A percentile compares a stretch with the other conserved stretches of the same genome.
Conservation (phyloP, 1,140 invertebrate genomes). For the Sitodiplosis mosellana region DNA sequence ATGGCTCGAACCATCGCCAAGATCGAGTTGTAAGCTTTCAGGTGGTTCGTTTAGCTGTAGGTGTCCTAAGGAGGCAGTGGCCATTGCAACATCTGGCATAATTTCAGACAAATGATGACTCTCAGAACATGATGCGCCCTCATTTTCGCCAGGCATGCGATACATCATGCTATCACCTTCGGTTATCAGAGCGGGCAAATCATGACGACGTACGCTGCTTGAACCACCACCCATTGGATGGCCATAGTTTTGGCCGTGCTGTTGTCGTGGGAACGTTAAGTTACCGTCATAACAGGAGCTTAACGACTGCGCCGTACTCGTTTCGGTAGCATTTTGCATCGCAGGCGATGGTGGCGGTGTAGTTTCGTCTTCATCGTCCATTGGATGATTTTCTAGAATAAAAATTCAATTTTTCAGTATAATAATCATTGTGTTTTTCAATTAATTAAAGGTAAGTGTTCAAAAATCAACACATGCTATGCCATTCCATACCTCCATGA, state of each 20-base stretch:
- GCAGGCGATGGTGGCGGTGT: slow-evolving; percentile 21
- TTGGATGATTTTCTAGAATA: neutral
- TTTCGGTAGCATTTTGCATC: slow-evolving; percentile 10
- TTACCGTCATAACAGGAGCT: slow-evolving; percentile 27
- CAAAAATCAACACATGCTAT: too few relatives aligned
- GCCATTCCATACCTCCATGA: too few relatives aligned
- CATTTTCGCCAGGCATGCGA: slow-evolving; percentile 27
- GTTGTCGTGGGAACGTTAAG: slow-evolving; percentile 40
- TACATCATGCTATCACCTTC: slow-evolving; percentile 30
- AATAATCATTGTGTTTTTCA: too few relatives aligned
- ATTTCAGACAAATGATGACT: slow-evolving; percentile 39
- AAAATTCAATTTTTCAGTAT: too few relatives aligned
- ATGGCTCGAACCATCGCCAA: slow-evolving; percentile 41
- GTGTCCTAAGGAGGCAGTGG: slow-evolving; percentile 51
- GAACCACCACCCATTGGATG: slow-evolving; percentile 23
- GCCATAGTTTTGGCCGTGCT: slow-evolving; percentile 6
- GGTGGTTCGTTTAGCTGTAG: slow-evolving; percentile 29
- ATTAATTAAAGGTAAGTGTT: too few relatives aligned
- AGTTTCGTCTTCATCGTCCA: slow-evolving; percentile 2
- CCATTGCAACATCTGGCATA: slow-evolving; percentile 81
- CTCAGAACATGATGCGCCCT: slow-evolving; percentile 39
- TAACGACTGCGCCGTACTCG: slow-evolving; percentile 15
- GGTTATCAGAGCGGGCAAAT: slow-evolving; percentile 39
- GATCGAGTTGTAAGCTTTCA: slow-evolving; percentile 33
- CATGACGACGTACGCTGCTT: slow-evolving; percentile 22